Evolutionary conservation across 2,888 invertebrate genomes (phyloP).

Genomic region (Meghimatium bilineatum): DNA sequence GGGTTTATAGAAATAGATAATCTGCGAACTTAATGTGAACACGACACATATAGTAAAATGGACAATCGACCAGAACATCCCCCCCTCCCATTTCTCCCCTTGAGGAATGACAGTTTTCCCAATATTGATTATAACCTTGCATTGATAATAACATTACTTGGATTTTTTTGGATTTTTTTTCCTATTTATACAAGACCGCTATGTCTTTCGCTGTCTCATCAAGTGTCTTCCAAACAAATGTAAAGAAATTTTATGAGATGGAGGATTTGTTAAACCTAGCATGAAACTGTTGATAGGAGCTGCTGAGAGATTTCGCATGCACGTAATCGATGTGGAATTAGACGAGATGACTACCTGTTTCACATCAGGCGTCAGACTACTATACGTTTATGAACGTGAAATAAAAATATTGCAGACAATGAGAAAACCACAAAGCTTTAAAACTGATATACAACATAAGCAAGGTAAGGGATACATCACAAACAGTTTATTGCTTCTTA

Average conservation of each 20-base stretch:
- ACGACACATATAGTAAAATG: too few species aligned
- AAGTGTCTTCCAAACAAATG: conserved; percentile 1
- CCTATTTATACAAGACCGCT: neutral
- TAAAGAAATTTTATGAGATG: neutral
- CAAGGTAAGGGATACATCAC: too few species aligned
- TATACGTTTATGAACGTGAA: neutral
- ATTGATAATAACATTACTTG: neutral
- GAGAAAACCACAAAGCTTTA: neutral
- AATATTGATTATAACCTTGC: neutral
- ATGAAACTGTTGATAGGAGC: neutral
- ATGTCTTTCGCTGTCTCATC: neutral
- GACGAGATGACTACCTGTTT: neutral
- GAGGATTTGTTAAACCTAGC: neutral
- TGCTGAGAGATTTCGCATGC: neutral
- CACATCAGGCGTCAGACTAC: neutral
- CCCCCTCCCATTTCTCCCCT: too few species aligned
- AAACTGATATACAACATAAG: too few species aligned
- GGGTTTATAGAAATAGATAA: too few species aligned
- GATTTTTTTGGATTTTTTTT: neutral
- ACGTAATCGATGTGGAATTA: neutral
- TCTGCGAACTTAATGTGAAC: too few species aligned
- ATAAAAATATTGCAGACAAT: neutral
- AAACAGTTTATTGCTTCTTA: too few species aligned
- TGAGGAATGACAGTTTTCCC: too few species aligned
- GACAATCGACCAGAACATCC: too few species aligned